These are phyloP conservation scores for Prionailurus viverrinus DNA, from an alignment of 2,113 vertebrate genomes.

Conservation along the genomic window DNA sequence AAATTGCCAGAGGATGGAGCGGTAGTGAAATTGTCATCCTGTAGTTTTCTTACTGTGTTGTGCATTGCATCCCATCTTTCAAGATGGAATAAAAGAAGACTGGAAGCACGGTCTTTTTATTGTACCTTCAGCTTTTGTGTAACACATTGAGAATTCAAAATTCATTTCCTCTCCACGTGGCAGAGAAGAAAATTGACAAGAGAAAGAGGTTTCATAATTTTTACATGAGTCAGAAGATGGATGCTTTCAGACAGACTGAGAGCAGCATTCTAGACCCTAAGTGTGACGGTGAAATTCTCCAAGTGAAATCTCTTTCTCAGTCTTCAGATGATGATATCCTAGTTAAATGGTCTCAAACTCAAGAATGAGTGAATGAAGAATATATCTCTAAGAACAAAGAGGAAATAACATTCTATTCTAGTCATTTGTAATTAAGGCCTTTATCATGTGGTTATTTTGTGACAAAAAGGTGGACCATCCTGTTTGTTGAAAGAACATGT, in stretches of 20 bases:
- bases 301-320: neutral
- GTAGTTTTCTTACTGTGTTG: neutral
- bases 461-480: neutral
- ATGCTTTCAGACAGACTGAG: neutral
- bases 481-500: conserved; percentile 6
- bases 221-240: neutral
- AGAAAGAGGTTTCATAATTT: neutral
- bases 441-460: conserved; percentile 12
- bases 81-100: neutral
- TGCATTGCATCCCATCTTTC: neutral
- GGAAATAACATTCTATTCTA: neutral
- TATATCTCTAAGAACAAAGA: neutral
- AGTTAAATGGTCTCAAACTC: neutral
- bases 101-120: neutral
- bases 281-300: neutral
- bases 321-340: neutral
- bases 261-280: neutral
- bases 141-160: conserved; percentile 2
- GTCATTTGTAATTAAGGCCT: neutral
- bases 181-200: neutral
- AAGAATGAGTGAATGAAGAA: neutral
- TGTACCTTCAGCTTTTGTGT: neutral
- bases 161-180: neutral
- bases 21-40: neutral
- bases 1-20: neutral